Evolutionary conservation across 35 echinoderm and acorn worm genomes (phyloP).

Genomic region (Apostichopus californicus): DNA sequence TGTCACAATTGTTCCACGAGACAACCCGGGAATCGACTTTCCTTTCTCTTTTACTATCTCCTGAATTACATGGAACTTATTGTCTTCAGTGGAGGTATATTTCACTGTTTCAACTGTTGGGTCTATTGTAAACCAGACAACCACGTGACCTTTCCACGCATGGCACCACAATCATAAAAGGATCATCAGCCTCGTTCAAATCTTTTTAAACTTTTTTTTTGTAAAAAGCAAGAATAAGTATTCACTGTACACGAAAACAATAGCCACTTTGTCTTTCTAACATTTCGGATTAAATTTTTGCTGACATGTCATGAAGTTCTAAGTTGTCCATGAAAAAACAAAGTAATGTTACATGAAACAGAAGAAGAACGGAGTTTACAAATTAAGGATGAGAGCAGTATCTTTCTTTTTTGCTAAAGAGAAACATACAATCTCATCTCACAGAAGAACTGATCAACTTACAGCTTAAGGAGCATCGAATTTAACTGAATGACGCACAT

Average conservation of each 20-base stretch:
- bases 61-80: too few relatives aligned
- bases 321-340: not conserved
- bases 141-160: slow-evolving; percentile 31
- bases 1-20: too few relatives aligned
- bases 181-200: not conserved
- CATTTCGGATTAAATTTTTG: not conserved
- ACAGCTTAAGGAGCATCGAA: not conserved
- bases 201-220: not conserved
- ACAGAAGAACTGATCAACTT: not conserved
- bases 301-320: too few relatives aligned
- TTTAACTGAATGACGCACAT: not conserved
- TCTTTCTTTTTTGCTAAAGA: not conserved
- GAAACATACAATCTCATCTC: too few relatives aligned
- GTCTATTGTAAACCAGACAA: not conserved
- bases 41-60: too few relatives aligned
- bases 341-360: not conserved
- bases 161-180: slow-evolving; percentile 14
- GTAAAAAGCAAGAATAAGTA: not conserved
- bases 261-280: not conserved
- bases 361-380: not conserved
- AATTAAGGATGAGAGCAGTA: not conserved
- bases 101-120: too few relatives aligned
- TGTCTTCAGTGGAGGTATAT: too few relatives aligned
- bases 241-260: not conserved
- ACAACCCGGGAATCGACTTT: too few relatives aligned